Evolutionary conservation across 2,797 vertebrate species (phyloP), one percentile per base, ranked within the genome.

Genomic region (Poeciliopsis presidionis): DNA sequence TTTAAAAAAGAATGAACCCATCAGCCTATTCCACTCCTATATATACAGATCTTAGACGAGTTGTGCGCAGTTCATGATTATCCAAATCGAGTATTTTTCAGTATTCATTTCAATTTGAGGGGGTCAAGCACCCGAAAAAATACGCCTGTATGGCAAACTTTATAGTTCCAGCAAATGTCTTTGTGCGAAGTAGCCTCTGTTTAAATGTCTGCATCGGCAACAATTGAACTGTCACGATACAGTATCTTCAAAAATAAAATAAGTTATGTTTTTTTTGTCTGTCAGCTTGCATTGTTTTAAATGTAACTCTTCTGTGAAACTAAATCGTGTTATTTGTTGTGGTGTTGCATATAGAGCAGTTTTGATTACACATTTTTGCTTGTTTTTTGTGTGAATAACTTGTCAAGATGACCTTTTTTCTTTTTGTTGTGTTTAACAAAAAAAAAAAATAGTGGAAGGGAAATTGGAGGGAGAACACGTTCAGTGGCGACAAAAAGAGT

Each of bases 271-370:
- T 72, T 72, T 89, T 94, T 94, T 94, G 95, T 95, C 94, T 94
- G 94, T 95, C 95, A 95, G 94, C 95, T 95, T 95, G 95, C 95
- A 95, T 96, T 95, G 95, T 95, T 96, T 95, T 94, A 95, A 95
- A 95, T 95, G 95, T 96, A 96, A 94, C 94, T 95, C 86, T 95
- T 95, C 91, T 94, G 95, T 96, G 94, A 93, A 95, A 94, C 89
- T 93, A 94, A 94, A 67, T 93, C 84, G 92, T 95, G 94, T 94
- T 95, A 92, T 95, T 95, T 94, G 95, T 96, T 95, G 95, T 96
- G 94, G 91, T 96, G 95, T 95, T 95, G 94, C 94, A 93, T 94
- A 95, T 95, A 95, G 94, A 95, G 93, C 90, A 92, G 94, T 94
- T 94, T 67, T 95, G 89, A 95, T 95, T 93, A 95, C 93, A 93